phyloP scores from a whole-genome alignment of 2,113 vertebrate genomes.

The Charina bottae region DNA sequence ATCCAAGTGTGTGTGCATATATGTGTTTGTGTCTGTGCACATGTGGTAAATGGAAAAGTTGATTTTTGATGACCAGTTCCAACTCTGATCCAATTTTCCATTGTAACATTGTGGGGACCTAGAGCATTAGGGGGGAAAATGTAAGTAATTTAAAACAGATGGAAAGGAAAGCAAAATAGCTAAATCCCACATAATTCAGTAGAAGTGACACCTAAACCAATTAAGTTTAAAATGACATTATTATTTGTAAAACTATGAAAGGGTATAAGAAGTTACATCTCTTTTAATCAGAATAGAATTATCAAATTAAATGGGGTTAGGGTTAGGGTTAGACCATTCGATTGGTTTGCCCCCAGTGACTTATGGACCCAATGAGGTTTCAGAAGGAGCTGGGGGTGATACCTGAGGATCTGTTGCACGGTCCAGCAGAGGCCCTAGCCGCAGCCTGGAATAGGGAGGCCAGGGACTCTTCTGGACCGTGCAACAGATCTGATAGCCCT shows the following conservation, averaged over 20 bases:
- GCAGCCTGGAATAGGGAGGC: too few species aligned
- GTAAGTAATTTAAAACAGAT: background rate
- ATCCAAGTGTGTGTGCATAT: background rate
- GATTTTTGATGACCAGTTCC: background rate
- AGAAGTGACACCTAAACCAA: conserved; percentile 8
- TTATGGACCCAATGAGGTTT: too few species aligned
- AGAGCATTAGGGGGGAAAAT: background rate
- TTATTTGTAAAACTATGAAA: conserved; percentile 40
- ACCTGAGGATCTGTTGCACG: too few species aligned
- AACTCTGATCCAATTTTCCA: background rate
- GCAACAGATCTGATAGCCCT: too few species aligned
- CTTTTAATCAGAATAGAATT: conserved; percentile 55
- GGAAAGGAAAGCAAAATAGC: background rate
- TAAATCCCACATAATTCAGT: background rate
- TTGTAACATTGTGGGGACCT: background rate
- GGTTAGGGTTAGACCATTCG: too few species aligned
- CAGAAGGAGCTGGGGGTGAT: too few species aligned
- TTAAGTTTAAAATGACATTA: background rate
- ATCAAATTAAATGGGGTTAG: too few species aligned
- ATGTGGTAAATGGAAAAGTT: background rate
- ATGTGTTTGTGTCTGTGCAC: background rate
- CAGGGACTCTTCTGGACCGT: too few species aligned
- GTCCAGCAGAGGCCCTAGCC: too few species aligned
- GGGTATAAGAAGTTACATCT: conserved; percentile 48
- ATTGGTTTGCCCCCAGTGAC: too few species aligned